phyloP scores from a whole-genome alignment of 1,140 invertebrate genomes.

The Yoshiicerus persimilis region DNA sequence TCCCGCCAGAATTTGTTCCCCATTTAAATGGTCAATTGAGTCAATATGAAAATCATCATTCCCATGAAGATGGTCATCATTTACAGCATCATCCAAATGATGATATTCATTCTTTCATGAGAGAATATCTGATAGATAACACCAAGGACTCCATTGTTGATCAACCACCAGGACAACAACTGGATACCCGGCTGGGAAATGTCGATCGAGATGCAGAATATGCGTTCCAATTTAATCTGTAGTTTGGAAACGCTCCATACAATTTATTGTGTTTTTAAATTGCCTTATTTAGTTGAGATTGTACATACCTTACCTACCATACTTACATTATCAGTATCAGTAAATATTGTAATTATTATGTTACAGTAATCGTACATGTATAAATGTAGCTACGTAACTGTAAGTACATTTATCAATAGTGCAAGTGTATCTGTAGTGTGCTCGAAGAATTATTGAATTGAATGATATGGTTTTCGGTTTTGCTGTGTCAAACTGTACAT shows the following conservation, averaged over 20 bases:
- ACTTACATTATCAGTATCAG: too few relatives aligned
- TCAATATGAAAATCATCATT: background rate
- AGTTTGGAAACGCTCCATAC: background rate
- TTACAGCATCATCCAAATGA: background rate
- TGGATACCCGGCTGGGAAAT: background rate
- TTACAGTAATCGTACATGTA: background rate
- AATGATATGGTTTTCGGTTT: background rate
- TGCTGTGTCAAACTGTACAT: background rate
- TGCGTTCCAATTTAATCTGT: background rate
- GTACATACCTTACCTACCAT: background rate
- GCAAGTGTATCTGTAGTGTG: background rate
- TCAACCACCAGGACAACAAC: background rate
- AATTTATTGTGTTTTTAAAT: background rate
- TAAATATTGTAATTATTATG: background rate
- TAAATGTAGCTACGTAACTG: background rate
- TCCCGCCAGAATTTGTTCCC: background rate
- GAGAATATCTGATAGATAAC: conserved; percentile 16
- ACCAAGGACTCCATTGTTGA: background rate
- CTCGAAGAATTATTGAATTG: background rate
- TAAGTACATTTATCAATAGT: background rate
- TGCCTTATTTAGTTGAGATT: background rate
- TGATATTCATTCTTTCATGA: background rate
- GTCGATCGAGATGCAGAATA: background rate
- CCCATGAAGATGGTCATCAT: background rate
- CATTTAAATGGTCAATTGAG: background rate